A percentile compares a stretch with the other conserved stretches of the same genome.
Evolutionary conservation across 2,113 vertebrate species (phyloP).

Genomic region (Crotalus viridis): DNA sequence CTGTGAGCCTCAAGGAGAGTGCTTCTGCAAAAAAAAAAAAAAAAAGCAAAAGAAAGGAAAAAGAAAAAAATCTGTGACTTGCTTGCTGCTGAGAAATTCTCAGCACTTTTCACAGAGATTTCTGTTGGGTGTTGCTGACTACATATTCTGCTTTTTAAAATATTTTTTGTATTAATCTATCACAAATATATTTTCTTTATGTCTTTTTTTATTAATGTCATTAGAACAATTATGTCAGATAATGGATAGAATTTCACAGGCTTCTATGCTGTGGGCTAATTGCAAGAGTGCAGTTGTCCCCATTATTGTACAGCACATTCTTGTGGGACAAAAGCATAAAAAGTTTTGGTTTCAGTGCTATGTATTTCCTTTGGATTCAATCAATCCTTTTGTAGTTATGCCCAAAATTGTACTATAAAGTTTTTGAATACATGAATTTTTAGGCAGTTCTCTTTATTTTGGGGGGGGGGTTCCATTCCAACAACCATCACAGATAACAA

Average conservation of each 20-base stretch:
- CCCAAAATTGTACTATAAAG: not conserved
- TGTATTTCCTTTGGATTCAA: not conserved
- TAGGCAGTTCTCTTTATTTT: not conserved
- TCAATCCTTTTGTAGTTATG: not conserved
- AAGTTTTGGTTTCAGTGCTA: not conserved
- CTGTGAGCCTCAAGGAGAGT: slow-evolving; percentile 1
- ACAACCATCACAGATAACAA: not conserved
- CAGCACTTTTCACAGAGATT: not conserved
- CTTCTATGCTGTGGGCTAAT: not conserved
- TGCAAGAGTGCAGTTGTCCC: not conserved
- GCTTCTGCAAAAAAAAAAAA: not conserved
- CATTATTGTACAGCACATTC: not conserved
- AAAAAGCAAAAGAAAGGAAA: too few species aligned
- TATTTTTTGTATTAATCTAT: not conserved
- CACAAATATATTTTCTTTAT: not conserved
- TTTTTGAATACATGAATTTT: not conserved
- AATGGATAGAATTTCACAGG: not conserved
- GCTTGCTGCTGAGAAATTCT: not conserved
- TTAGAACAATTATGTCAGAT: not conserved
- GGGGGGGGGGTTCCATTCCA: not conserved
- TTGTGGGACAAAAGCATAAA: not conserved
- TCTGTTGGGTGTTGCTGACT: not conserved
- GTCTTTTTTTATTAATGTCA: slow-evolving; percentile 12
- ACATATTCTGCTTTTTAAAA: not conserved
- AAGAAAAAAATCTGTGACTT: not conserved